Percentiles rank a stretch among this genome's conserved stretches.
These are phyloP conservation scores for Liopterus haemorrhoidalis DNA, from an alignment of 2,888 invertebrate species.

Conservation along the genomic window DNA sequence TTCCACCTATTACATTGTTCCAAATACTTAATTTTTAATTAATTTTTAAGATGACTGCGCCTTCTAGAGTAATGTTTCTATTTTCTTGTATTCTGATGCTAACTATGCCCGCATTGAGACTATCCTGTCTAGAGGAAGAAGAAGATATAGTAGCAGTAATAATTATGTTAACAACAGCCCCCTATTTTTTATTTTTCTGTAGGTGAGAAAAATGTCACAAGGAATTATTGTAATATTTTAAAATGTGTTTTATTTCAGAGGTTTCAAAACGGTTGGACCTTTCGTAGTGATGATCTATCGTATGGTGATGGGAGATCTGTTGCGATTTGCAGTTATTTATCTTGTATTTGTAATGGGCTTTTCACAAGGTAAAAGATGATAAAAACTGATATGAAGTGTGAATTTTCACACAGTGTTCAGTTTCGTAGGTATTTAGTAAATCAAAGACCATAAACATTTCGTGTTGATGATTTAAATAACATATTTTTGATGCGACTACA, in stretches of 20 bases:
- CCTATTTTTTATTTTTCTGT: constrained; percentile 96
- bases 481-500: no score
- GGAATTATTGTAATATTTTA: constrained; percentile 3
- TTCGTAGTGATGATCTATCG: constrained; percentile 99
- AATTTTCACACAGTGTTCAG: no score
- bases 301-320: constrained; percentile 94
- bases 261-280: constrained; percentile 95
- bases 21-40: no score
- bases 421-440: no score
- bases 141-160: constrained; percentile 90
- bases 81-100: constrained; percentile 87
- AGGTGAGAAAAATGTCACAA: constrained; percentile 51
- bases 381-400: no score
- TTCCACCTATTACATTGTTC: no score
- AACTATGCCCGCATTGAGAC: constrained; percentile 74
- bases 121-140: constrained; percentile 76
- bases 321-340: constrained; percentile 94
- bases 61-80: constrained; percentile 88
- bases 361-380: constrained; percentile 86
- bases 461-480: no score
- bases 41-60: constrained; percentile 69
- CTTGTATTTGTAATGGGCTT: constrained; percentile 96
- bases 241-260: constrained; percentile 53
- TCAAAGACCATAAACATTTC: no score
- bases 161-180: constrained; percentile 92